Conservation (phyloP, 1,140 invertebrate genomes). For the Agrypnia vestita region DNA sequence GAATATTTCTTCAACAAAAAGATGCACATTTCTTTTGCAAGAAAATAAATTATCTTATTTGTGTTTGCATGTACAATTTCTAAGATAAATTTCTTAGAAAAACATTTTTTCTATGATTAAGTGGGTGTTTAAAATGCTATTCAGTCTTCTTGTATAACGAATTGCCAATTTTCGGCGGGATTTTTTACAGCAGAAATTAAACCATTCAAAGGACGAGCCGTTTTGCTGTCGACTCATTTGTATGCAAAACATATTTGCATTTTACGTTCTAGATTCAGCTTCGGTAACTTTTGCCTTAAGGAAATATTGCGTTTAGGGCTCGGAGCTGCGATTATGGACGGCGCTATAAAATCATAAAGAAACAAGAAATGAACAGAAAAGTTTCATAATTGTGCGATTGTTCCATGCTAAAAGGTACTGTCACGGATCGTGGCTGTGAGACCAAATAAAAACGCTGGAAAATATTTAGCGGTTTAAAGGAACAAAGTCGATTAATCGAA, state of each 20-base stretch:
- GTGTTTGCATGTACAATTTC: no score
- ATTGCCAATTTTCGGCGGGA: neutral
- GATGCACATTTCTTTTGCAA: no score
- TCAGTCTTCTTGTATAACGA: slow-evolving; percentile 23
- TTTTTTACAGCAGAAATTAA: slow-evolving; percentile 23
- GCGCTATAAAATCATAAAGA: slow-evolving; percentile 18
- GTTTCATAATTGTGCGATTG: neutral
- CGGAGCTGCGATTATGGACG: slow-evolving; percentile 14
- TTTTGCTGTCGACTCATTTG: slow-evolving; percentile 16
- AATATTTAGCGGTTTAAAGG: no score
- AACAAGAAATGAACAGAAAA: slow-evolving; percentile 16
- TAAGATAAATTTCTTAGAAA: neutral
- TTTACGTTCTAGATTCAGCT: slow-evolving; percentile 10
- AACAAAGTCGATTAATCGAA: no score
- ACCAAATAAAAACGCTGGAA: neutral
- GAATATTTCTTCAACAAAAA: no score
- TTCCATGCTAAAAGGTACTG: neutral
- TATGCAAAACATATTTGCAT: slow-evolving; percentile 37
- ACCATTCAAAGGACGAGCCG: slow-evolving; percentile 16
- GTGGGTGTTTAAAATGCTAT: slow-evolving; percentile 24
- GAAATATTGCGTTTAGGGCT: neutral
- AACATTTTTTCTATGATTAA: slow-evolving; percentile 11
- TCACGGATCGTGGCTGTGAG: no score
- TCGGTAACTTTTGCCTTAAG: neutral
- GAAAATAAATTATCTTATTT: no score